Evolutionary conservation across 2,888 invertebrate genomes (phyloP).

Genomic region (Drymonia ruficornis): DNA sequence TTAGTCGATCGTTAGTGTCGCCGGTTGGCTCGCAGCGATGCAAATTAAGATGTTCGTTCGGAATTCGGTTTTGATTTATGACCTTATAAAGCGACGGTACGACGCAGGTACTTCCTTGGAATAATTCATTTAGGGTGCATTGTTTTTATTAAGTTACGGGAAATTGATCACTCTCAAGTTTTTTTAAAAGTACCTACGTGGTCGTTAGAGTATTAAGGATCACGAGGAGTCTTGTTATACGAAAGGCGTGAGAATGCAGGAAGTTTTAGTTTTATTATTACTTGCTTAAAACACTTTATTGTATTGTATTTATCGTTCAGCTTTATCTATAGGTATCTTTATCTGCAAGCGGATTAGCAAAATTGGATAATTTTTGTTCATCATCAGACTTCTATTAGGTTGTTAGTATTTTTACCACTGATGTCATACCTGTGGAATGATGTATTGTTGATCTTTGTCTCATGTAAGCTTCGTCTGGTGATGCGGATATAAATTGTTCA

Average conservation of each 20-base stretch:
- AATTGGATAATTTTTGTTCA: neutral
- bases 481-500: slow-evolving; percentile 33
- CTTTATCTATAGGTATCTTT: neutral
- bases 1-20: slow-evolving; percentile 76
- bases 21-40: slow-evolving; percentile 67
- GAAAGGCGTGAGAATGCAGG: no score
- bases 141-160: slow-evolving; percentile 37
- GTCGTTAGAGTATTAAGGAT: neutral
- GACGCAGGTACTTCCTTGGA: slow-evolving; percentile 42
- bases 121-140: slow-evolving; percentile 46
- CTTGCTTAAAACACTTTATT: neutral
- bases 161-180: slow-evolving; percentile 31
- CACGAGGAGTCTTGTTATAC: no score
- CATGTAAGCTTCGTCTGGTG: slow-evolving; percentile 22
- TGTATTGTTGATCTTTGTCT: slow-evolving; percentile 32
- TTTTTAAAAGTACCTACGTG: slow-evolving; percentile 17
- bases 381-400: neutral
- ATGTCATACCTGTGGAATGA: slow-evolving; percentile 40
- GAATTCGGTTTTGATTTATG: slow-evolving; percentile 73
- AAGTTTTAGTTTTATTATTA: no score
- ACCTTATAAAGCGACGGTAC: slow-evolving; percentile 57
- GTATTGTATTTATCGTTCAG: neutral
- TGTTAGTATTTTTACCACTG: slow-evolving; percentile 28
- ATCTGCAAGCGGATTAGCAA: neutral
- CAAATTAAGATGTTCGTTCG: slow-evolving; percentile 76